These are phyloP conservation scores for Drosophila leontia DNA, from an alignment of 1,140 invertebrate genomes.

Conservation along the genomic window DNA sequence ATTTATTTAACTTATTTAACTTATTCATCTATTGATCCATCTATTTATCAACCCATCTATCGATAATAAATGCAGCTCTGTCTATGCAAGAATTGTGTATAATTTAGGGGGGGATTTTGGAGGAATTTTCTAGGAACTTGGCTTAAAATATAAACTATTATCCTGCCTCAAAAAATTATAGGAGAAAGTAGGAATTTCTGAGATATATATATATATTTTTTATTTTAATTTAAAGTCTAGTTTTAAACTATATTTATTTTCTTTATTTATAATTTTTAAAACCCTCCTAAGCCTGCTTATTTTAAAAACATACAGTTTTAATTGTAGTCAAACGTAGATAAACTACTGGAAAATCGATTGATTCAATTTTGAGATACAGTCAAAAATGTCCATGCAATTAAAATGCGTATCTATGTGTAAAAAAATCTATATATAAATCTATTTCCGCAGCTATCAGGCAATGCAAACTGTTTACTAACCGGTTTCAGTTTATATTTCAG, in stretches of 20 bases:
- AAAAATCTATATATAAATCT: background rate
- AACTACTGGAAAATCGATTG: slow-evolving; percentile 1
- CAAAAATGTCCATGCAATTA: slow-evolving; percentile 3
- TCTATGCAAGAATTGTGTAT: slow-evolving; percentile 19
- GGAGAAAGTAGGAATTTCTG: too few species aligned
- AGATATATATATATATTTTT: background rate
- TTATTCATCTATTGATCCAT: slow-evolving; percentile 43
- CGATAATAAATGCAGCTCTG: slow-evolving; percentile 52
- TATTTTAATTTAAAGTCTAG: background rate
- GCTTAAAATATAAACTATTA: background rate
- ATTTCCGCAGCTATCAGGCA: background rate
- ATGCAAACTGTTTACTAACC: slow-evolving; percentile 9
- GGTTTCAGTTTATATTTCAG: slow-evolving; percentile 17
- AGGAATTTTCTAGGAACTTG: too few species aligned
- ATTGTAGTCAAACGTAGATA: background rate
- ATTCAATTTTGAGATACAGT: background rate
- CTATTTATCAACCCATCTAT: slow-evolving; percentile 43
- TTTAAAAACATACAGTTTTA: background rate
- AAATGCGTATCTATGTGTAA: background rate
- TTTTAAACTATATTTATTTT: background rate
- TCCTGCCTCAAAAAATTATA: background rate
- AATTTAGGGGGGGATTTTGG: background rate
- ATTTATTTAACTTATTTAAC: slow-evolving; percentile 78
- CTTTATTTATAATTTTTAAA: background rate
- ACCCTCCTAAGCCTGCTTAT: too few species aligned